Evolutionary conservation across 92 coral and sea anemone genomes (phyloP), one percentile per base, ranked within the genome.

Genomic region (Micromussa lordhowensis): DNA sequence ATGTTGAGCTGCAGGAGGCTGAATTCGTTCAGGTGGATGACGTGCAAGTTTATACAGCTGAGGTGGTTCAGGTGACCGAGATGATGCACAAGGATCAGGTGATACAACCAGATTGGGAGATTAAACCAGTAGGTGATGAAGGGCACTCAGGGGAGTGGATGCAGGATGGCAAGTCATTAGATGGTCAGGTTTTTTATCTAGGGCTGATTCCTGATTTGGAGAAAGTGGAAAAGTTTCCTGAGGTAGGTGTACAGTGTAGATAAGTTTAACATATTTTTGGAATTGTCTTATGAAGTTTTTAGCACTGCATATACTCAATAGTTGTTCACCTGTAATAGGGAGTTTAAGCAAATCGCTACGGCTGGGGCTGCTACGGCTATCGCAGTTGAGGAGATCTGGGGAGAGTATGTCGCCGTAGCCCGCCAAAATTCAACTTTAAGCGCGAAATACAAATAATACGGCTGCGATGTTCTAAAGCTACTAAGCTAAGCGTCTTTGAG

Each of bases 361-460:
- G n/a, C n/a, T n/a, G n/a, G n/a, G n/a, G n/a, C n/a, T n/a, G n/a
- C n/a, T 48, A 9, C 53, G 53, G 53, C 53, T 48, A 32, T 80
- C 71, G 44, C 16, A 73, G 72, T 55, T 80, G 74, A 53, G 73
- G 84, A 80, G 74, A 35, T 28, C 84, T 80, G 84, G 70, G 72
- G 84, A 80, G 71, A 80, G 40, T 4, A 80, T 51, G 84, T 80
- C 44, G 70, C 84, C 85, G 51, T 81, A 81, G 85, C 85, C 85
- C 85, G 75, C 85, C 85, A 81, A 81, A 80, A 54, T 80, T 82
- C 86, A 82, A 82, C 86, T 82, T 59, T 82, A 82, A 82, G 86
- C 86, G 79, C 79, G n/a, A 75, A 75, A 75, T 34, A 75, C 79
- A 75, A 75, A 75, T 34, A 75, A 18, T 75, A 75, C 82, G 80